phyloP scores from a whole-genome alignment of 2,113 vertebrate species.

The Thomomys bottae region DNA sequence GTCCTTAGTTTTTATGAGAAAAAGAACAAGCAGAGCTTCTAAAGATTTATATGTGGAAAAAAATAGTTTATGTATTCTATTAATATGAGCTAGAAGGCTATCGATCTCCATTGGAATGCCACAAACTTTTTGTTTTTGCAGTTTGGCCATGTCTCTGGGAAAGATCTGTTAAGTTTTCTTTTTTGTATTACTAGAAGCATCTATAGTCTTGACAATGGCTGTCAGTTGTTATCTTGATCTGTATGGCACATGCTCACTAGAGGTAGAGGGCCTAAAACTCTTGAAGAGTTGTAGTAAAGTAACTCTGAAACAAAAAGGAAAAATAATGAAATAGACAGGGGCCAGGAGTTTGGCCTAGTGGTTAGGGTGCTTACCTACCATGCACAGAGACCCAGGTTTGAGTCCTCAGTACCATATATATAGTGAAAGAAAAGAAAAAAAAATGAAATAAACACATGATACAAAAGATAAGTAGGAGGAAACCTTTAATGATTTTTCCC shows the following conservation, averaged over 20 bases:
- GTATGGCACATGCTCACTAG: not conserved
- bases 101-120: not conserved
- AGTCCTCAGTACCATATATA: too few species aligned
- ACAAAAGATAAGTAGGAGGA: not conserved
- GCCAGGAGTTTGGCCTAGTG: too few species aligned
- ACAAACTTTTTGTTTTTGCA: not conserved
- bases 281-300: not conserved
- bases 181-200: not conserved
- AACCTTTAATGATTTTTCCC: not conserved
- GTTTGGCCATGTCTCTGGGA: not conserved
- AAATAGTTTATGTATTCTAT: not conserved
- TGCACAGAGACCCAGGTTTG: too few species aligned
- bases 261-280: not conserved
- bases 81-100: not conserved
- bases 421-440: conserved; percentile 39
- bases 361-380: too few species aligned
- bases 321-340: not conserved
- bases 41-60: not conserved
- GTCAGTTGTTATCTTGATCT: not conserved
- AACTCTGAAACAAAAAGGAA: conserved; percentile 15
- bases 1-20: not conserved
- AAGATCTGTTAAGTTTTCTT: not conserved
- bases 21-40: not conserved
- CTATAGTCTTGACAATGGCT: not conserved
- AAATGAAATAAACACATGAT: not conserved